Percentiles rank a stretch among this genome's conserved stretches.
Conservation (phyloP, 2,113 vertebrate species). For the Pelvicachromis taeniatus region DNA sequence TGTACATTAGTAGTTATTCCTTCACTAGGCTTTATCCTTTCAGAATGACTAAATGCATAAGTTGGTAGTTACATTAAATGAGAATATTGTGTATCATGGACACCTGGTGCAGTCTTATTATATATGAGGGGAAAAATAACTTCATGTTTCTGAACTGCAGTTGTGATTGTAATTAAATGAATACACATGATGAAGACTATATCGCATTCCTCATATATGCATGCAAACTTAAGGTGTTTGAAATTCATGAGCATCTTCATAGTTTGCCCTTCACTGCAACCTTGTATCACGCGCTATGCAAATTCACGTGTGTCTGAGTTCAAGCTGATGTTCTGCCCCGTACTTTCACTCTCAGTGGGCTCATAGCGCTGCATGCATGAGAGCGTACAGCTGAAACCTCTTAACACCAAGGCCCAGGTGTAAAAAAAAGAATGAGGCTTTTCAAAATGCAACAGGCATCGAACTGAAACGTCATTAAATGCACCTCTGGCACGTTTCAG, state of each 20-base stretch:
- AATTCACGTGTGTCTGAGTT: conserved; percentile 4
- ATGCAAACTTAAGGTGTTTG: not conserved
- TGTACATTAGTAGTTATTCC: not conserved
- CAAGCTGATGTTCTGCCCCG: not conserved
- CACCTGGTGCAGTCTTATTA: not conserved
- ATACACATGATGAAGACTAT: not conserved
- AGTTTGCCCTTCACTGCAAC: conserved; percentile 32
- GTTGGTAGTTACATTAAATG: not conserved
- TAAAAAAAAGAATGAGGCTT: not conserved
- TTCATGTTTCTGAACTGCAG: not conserved
- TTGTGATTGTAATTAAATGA: conserved; percentile 1
- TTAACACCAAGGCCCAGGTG: not conserved
- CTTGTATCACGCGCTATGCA: conserved; percentile 24
- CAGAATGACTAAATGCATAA: not conserved
- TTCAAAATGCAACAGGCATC: conserved; percentile 15
- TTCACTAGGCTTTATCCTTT: not conserved
- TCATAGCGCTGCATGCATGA: not conserved
- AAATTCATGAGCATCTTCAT: conserved; percentile 30
- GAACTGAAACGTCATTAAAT: not conserved
- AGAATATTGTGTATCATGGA: not conserved
- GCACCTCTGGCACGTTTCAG: not conserved
- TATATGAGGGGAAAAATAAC: not conserved
- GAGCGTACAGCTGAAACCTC: conserved; percentile 26
- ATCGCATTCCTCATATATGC: not conserved
- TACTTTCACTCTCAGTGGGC: not conserved